Base-by-base conservation (phyloP, 1,140 invertebrate genomes). In the Zeugodacus cucurbitae region DNA sequence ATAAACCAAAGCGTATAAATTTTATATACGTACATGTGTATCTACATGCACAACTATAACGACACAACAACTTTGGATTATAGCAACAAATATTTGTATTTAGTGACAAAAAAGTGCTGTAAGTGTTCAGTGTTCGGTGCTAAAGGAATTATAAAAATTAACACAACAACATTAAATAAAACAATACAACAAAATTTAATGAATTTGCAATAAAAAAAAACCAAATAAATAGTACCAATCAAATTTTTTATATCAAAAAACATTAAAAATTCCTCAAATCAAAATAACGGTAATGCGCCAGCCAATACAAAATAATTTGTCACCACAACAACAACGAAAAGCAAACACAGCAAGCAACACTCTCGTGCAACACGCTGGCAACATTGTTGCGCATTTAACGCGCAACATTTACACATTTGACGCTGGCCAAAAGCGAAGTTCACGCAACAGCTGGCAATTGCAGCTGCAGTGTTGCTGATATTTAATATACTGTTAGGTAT, bases 361-460 rank as follows among this genome's bases (percentile, higher is more conserved):
- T 0, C 32, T 29, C 64, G 14, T 4, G 22, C 74, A 48, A 48
- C 41, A 26, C 74, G 3, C 26, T 48, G n/a, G n/a, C 74, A 82
- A 82, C 74, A 82, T 29, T 82, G 74, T 82, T 82, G 74, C 74
- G 41, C 41, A 29, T n/a, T 29, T 82, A 82, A 82, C n/a, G 74
- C 74, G 41, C 74, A 82, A 82, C 74, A 82, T 82, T 82, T 14
- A 2, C 7, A 10, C n/a, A 82, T 48, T 44, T 22, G 48, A 82
- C 74, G 48, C 74, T 82, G 74, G 41, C 41, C 37, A 48, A 82
- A 82, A 74, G 22, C 67, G 34, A 37, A 32, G 34, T 22, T 32
- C 17, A 37, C 11, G 29, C 34, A 41, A 34, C 32, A 74, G 32
- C 34, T 14, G 34, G 2, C 29, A 34, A 34, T 14, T 34, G 34